Evolutionary conservation across 2,888 invertebrate species (phyloP), one percentile per base, ranked within the genome.

Genomic region (Cloeon dipterum): DNA sequence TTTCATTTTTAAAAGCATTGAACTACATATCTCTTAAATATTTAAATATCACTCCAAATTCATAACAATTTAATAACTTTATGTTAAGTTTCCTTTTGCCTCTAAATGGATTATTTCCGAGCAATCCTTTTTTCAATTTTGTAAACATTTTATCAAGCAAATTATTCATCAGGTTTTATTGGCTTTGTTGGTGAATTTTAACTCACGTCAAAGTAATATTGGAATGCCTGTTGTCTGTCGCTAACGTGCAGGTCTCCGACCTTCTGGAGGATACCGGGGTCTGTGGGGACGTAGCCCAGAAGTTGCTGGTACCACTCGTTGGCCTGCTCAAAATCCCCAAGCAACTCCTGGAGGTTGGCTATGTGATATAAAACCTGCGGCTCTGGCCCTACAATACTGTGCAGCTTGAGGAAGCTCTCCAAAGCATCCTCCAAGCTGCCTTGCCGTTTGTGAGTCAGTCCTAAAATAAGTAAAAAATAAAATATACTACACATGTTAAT

Each of bases 181-280:
- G n/a, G n/a, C n/a, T n/a, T n/a, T n/a, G n/a, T n/a, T n/a, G n/a
- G n/a, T n/a, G n/a, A n/a, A n/a, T n/a, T n/a, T n/a, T n/a, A 35
- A 47, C 61, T 58, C 56, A 78, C 79, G 54, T 83, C 82, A 50
- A 68, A 70, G 50, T 79, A 72, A 55, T 75, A 79, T 49, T 81
- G 78, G 57, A 77, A 78, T 1, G 88, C 85, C 52, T 82, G 82
- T 47, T 83, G 82, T 45, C 85, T 75, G 49, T 82, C 73, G 40
- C 70, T 72, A 49, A 88, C 88, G 53, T 85, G 88, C 48, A 96
- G 67, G 49, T 82, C 74, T 1, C 91, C 96, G 38, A 94, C 66
- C 51, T 85, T 82, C 48, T 82, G 75, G 34, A 93, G 68, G 34
- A 93, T 73, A 26, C 77, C 76, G 0, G 89, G 81, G 57, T 98